phyloP scores from a whole-genome alignment of 2,888 invertebrate species.

The Imbricaverruca yamaguchii region DNA sequence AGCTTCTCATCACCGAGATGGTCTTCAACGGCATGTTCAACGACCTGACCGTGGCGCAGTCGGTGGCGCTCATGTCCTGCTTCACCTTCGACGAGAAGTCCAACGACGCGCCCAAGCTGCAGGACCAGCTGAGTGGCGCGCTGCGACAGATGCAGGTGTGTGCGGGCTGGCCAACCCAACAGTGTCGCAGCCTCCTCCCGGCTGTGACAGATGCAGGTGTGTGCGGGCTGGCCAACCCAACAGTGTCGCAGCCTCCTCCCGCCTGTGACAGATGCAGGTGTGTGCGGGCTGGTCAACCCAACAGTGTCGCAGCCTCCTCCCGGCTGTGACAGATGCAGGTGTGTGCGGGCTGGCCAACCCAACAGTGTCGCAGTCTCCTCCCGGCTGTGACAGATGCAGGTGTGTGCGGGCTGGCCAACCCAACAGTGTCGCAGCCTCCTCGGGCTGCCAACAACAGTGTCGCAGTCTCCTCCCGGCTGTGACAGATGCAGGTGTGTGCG shows the following conservation, averaged over 20 bases:
- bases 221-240: too few species aligned
- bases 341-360: too few species aligned
- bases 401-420: conserved; percentile 58
- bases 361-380: too few species aligned
- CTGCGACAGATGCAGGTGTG: conserved; percentile 69
- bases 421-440: too few species aligned
- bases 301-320: too few species aligned
- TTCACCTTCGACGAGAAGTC: conserved; percentile 91
- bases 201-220: too few species aligned
- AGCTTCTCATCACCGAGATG: conserved; percentile 92
- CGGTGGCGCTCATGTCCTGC: conserved; percentile 77
- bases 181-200: too few species aligned
- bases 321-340: too few species aligned
- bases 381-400: conserved; percentile 62
- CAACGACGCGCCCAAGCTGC: conserved; percentile 66
- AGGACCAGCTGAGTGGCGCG: conserved; percentile 81
- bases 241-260: too few species aligned
- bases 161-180: conserved; percentile 51
- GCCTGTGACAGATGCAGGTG: conserved; percentile 69
- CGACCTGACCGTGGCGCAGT: conserved; percentile 65
- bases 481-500: conserved; percentile 72
- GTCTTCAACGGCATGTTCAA: conserved; percentile 96
- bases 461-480: conserved; percentile 43
- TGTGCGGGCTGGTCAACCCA: conserved; percentile 54
- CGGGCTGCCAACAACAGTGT: too few species aligned